Evolutionary conservation across 1,140 invertebrate genomes (phyloP).

Genomic region (Pseudomyrmex dendroicus): DNA sequence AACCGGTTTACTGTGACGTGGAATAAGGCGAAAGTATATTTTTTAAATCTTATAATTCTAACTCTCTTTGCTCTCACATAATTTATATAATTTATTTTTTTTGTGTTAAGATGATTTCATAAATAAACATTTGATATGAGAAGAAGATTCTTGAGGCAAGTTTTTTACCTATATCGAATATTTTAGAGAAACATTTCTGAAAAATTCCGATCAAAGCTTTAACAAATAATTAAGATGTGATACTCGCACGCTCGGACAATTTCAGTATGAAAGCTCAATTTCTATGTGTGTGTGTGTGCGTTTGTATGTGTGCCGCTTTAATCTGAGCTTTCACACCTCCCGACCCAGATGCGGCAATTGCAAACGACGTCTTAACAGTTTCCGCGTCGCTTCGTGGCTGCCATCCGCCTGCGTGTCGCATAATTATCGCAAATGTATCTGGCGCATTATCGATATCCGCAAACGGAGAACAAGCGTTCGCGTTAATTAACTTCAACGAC

Average conservation of each 20-base stretch:
- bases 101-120: neutral
- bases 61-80: no score
- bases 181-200: neutral
- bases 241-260: neutral
- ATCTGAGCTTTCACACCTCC: slow-evolving; percentile 20
- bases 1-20: neutral
- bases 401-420: slow-evolving; percentile 1
- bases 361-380: slow-evolving; percentile 18
- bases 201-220: slow-evolving; percentile 11
- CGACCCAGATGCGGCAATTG: slow-evolving; percentile 5
- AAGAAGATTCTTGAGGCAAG: neutral
- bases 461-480: slow-evolving; percentile 26
- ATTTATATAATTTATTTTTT: no score
- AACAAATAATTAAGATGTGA: slow-evolving; percentile 13
- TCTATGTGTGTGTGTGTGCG: neutral
- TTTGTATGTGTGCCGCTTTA: slow-evolving; percentile 1
- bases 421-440: slow-evolving; percentile 31
- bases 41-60: neutral
- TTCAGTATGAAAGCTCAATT: neutral
- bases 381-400: neutral
- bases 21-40: neutral
- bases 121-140: no score
- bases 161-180: neutral
- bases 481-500: slow-evolving; percentile 39
- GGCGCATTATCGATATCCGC: slow-evolving; percentile 28